These are phyloP conservation scores for Euglossa dilemma DNA, from an alignment of 1,140 invertebrate species.

Conservation along the genomic window DNA sequence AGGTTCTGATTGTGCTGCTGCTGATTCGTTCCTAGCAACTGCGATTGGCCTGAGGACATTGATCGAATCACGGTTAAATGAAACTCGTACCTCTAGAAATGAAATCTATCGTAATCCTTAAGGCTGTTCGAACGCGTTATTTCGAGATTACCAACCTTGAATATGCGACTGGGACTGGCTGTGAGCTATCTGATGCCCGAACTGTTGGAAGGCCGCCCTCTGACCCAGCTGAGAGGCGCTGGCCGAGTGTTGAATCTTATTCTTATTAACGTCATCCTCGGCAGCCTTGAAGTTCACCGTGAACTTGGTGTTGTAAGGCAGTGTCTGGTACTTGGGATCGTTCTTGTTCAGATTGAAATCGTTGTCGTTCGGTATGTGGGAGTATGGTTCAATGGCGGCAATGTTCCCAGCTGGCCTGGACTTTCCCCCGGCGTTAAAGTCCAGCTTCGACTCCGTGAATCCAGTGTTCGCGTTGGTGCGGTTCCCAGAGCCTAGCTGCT, in stretches of 20 bases:
- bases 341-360: slow-evolving; percentile 89
- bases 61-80: neutral
- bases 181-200: slow-evolving; percentile 79
- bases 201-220: slow-evolving; percentile 76
- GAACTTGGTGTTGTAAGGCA: slow-evolving; percentile 95
- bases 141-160: slow-evolving; percentile 72
- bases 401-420: slow-evolving; percentile 86
- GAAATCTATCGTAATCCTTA: neutral
- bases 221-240: slow-evolving; percentile 80
- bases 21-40: slow-evolving; percentile 73
- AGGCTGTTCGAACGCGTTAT: neutral
- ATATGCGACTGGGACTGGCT: slow-evolving; percentile 81
- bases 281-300: slow-evolving; percentile 83
- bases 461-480: slow-evolving; percentile 52
- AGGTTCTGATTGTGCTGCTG: slow-evolving; percentile 73
- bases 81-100: neutral
- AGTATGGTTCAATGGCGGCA: slow-evolving; percentile 95
- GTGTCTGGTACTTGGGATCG: slow-evolving; percentile 96
- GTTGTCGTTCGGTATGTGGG: slow-evolving; percentile 89
- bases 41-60: slow-evolving; percentile 74
- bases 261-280: slow-evolving; percentile 81
- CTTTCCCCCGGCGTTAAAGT: slow-evolving; percentile 79
- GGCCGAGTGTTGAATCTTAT: slow-evolving; percentile 80
- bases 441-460: slow-evolving; percentile 75
- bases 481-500: slow-evolving; percentile 84